phyloP scores from a whole-genome alignment of 2,888 invertebrate genomes.

The Heliconius sara region DNA sequence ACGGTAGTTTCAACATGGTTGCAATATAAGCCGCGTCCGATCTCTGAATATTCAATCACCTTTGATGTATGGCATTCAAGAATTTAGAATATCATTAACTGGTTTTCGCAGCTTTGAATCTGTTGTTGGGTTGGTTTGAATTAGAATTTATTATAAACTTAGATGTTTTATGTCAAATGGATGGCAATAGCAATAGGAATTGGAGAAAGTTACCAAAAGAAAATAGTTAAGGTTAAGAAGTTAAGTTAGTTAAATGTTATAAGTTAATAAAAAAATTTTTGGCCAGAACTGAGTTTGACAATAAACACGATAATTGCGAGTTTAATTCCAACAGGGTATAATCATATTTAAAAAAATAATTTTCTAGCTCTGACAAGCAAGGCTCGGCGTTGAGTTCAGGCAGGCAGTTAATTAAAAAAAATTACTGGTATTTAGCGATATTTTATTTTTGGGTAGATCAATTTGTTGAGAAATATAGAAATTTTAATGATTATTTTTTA shows the following conservation, averaged over 20 bases:
- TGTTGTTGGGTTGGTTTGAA: not conserved
- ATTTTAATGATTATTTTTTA: no score
- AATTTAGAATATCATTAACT: slow-evolving; percentile 45
- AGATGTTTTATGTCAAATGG: not conserved
- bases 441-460: no score
- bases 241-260: no score
- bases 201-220: no score
- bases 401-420: no score
- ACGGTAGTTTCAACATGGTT: slow-evolving; percentile 67
- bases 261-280: not conserved
- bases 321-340: not conserved
- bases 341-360: not conserved
- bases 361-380: not conserved
- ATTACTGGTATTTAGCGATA: no score
- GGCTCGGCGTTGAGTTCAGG: not conserved
- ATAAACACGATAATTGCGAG: not conserved
- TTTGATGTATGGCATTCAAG: slow-evolving; percentile 65
- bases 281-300: no score
- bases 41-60: slow-evolving; percentile 75
- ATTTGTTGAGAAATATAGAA: no score
- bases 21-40: slow-evolving; percentile 63
- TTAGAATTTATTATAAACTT: not conserved
- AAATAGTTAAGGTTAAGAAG: no score
- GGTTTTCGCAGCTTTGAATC: not conserved
- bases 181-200: no score